A percentile compares a stretch with the other conserved stretches of the same genome.
Evolutionary conservation across 2,888 invertebrate species (phyloP).

Genomic region (Clivina fossor): DNA sequence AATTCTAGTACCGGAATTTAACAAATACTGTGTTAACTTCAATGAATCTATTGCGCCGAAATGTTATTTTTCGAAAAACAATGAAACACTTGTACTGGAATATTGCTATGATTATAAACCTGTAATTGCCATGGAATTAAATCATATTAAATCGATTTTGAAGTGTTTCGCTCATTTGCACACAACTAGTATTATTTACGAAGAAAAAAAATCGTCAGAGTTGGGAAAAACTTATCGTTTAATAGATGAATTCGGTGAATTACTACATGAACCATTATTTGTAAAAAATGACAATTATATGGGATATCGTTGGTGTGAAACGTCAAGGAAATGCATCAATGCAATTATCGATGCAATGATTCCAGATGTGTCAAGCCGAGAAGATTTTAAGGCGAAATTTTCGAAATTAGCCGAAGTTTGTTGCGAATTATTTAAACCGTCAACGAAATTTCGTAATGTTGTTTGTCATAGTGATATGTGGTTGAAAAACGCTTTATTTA

Average conservation of each 20-base stretch:
- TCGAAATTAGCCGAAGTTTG: constrained; percentile 10
- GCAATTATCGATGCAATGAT: constrained; percentile 26
- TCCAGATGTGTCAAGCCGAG: neutral
- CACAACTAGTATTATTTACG: constrained; percentile 45
- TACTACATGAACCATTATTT: constrained; percentile 51
- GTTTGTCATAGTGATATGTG: constrained; percentile 31
- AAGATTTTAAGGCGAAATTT: constrained; percentile 31
- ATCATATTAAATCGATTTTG: constrained; percentile 36
- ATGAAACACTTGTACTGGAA: constrained; percentile 47
- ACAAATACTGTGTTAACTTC: constrained; percentile 3
- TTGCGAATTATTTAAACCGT: constrained; percentile 1
- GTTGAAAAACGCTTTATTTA: constrained; percentile 26
- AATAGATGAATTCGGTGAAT: constrained; percentile 43
- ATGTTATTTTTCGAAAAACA: constrained; percentile 44
- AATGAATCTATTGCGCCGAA: constrained; percentile 43
- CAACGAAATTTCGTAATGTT: constrained; percentile 31
- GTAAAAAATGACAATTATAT: constrained; percentile 43
- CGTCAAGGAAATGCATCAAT: constrained; percentile 24
- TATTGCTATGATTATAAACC: constrained; percentile 45
- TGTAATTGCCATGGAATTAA: constrained; percentile 22
- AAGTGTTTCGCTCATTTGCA: constrained; percentile 41
- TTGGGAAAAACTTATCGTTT: constrained; percentile 37
- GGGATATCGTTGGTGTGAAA: constrained; percentile 41
- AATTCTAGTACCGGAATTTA: neutral
- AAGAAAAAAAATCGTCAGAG: constrained; percentile 39